Conservation (phyloP, 2,113 vertebrate genomes). For the Australoheros scitulus region DNA sequence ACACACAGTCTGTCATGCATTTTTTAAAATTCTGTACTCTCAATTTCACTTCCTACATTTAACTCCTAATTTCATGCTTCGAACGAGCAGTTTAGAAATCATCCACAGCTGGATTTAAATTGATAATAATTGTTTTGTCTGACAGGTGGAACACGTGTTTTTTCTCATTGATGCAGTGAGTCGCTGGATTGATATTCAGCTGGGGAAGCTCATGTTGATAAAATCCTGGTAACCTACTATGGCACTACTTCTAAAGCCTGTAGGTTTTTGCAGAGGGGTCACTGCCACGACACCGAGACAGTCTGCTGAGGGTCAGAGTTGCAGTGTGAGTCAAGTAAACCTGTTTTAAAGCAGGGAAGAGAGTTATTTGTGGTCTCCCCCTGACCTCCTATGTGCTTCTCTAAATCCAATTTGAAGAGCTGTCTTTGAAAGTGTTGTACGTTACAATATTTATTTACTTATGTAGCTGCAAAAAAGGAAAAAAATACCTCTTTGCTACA, state of each 20-base stretch:
- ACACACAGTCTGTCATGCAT: background rate
- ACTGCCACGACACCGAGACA: background rate
- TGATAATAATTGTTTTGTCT: slow-evolving; percentile 39
- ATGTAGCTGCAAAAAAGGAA: background rate
- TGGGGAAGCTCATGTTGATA: background rate
- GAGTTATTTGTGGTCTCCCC: background rate
- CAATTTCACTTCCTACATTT: background rate
- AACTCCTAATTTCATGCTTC: background rate
- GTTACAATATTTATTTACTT: background rate
- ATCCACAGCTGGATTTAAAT: slow-evolving; percentile 22
- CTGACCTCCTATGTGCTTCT: background rate
- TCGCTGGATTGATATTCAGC: slow-evolving; percentile 8
- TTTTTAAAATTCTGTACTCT: background rate
- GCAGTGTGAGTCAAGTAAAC: background rate
- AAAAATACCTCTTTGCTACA: background rate
- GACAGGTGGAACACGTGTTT: slow-evolving; percentile 18
- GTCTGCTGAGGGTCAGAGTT: slow-evolving; percentile 20
- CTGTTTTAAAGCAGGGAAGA: background rate
- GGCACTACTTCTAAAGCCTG: background rate
- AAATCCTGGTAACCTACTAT: background rate
- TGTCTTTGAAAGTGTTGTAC: background rate
- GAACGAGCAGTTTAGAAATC: slow-evolving; percentile 2
- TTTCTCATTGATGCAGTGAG: slow-evolving; percentile 5
- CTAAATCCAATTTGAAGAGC: background rate
- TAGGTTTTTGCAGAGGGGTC: slow-evolving; percentile 2